Evolutionary conservation across 2,113 vertebrate genomes (phyloP).

Genomic region (Lontra canadensis): DNA sequence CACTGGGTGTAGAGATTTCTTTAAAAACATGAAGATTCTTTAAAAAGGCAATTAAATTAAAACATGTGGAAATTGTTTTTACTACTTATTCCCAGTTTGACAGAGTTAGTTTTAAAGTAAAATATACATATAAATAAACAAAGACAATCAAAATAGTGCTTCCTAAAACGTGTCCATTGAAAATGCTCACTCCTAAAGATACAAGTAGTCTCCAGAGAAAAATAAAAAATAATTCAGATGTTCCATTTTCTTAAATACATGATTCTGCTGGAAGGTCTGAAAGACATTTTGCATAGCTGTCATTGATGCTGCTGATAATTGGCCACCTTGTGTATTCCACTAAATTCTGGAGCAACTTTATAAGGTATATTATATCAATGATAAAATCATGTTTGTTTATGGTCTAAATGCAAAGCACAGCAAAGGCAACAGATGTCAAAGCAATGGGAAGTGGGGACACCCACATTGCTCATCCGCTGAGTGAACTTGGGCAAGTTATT

Average conservation of each 20-base stretch:
- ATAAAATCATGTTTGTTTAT: not conserved
- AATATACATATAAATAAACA: not conserved
- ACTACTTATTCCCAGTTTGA: slow-evolving; percentile 70
- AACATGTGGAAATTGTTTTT: slow-evolving; percentile 56
- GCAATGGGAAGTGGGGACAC: not conserved
- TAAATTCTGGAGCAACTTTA: not conserved
- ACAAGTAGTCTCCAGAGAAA: not conserved
- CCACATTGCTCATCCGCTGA: not conserved
- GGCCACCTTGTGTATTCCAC: not conserved
- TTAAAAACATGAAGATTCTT: not conserved
- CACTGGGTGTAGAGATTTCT: not conserved
- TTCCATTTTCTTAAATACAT: not conserved
- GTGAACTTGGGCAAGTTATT: not conserved
- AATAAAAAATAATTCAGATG: not conserved
- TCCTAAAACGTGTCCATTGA: not conserved
- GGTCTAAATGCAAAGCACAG: not conserved
- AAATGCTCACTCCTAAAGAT: not conserved
- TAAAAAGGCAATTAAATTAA: slow-evolving; percentile 80
- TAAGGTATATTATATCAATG: not conserved
- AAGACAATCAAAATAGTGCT: not conserved
- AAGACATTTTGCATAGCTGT: not conserved
- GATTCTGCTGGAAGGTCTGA: not conserved
- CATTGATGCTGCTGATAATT: not conserved
- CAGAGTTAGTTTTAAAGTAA: slow-evolving; percentile 64
- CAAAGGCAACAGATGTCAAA: not conserved